A percentile compares a stretch with the other conserved stretches of the same genome.
These are phyloP conservation scores for Gorsachius magnificus DNA, from an alignment of 2,797 vertebrate genomes.

Conservation along the genomic window DNA sequence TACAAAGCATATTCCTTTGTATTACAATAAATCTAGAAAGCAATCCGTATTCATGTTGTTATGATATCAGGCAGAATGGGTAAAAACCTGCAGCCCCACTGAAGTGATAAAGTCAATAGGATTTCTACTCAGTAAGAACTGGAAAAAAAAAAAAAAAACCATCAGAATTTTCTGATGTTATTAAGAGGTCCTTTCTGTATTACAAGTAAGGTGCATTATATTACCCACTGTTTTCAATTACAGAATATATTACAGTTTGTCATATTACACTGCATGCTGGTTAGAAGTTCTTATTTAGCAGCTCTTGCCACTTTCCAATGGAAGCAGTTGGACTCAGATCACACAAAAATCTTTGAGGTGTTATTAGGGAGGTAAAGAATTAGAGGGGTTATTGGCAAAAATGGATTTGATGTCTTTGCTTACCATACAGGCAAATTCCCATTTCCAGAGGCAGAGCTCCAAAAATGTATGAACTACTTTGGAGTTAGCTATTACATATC, in stretches of 20 bases:
- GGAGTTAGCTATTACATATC: background rate
- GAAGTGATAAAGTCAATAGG: background rate
- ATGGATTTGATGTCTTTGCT: background rate
- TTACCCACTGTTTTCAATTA: background rate
- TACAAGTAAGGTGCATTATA: background rate
- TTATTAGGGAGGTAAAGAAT: background rate
- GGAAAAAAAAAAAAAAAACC: background rate
- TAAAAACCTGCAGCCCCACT: background rate
- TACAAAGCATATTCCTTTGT: background rate
- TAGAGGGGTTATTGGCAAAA: background rate
- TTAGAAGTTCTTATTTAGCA: background rate
- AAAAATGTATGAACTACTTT: background rate
- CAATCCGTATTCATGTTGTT: conserved; percentile 4
- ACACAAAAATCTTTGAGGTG: background rate
- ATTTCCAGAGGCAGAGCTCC: background rate
- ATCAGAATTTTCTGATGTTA: background rate
- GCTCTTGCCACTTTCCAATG: background rate
- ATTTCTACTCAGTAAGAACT: background rate
- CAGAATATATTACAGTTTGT: background rate
- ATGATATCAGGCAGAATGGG: background rate
- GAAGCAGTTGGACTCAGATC: background rate
- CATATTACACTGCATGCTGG: background rate
- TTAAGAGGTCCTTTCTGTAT: background rate
- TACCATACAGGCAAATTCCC: background rate
- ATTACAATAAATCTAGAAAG: background rate